A percentile compares a stretch with the other conserved stretches of the same genome.
Conservation (phyloP, 1,140 invertebrate genomes). For the Magallana gigas region DNA sequence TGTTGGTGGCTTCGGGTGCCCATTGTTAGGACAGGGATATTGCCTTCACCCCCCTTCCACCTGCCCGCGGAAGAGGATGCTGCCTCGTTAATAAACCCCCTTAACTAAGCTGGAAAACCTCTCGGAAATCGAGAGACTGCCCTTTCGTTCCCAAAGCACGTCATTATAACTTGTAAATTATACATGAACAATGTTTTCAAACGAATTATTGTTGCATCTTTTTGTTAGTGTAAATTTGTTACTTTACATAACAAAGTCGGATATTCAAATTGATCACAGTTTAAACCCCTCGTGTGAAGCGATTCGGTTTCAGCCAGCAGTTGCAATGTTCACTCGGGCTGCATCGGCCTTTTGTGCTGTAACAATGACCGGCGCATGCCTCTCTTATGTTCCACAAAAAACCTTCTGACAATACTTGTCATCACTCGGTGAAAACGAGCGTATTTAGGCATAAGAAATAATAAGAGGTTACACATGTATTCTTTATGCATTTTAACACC, state of each 20-base stretch:
- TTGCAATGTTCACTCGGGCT: conserved; percentile 35
- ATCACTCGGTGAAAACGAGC: not conserved
- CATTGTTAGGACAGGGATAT: not conserved
- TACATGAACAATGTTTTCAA: conserved; percentile 50
- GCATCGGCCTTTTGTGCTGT: conserved; percentile 18
- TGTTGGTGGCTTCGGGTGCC: conserved; percentile 11
- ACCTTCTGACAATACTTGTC: conserved; percentile 23
- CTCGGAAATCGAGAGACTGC: conserved; percentile 48
- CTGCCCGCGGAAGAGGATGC: conserved; percentile 6
- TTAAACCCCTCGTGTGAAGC: conserved; percentile 38
- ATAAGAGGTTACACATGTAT: not conserved
- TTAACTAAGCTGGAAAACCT: conserved; percentile 23
- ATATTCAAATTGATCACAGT: conserved; percentile 54
- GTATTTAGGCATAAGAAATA: not conserved
- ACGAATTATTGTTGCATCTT: conserved; percentile 55
- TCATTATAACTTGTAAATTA: conserved; percentile 59
- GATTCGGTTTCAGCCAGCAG: conserved; percentile 49
- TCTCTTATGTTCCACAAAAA: not conserved
- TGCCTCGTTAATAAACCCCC: conserved; percentile 8
- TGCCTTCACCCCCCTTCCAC: conserved; percentile 23
- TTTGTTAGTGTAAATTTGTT: conserved; percentile 54
- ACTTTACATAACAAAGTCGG: conserved; percentile 57
- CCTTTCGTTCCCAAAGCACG: conserved; percentile 38
- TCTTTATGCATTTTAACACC: not conserved
- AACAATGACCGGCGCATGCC: conserved; percentile 39